Conservation (phyloP, 1,140 invertebrate species). For the Drosophila parabipectinata region DNA sequence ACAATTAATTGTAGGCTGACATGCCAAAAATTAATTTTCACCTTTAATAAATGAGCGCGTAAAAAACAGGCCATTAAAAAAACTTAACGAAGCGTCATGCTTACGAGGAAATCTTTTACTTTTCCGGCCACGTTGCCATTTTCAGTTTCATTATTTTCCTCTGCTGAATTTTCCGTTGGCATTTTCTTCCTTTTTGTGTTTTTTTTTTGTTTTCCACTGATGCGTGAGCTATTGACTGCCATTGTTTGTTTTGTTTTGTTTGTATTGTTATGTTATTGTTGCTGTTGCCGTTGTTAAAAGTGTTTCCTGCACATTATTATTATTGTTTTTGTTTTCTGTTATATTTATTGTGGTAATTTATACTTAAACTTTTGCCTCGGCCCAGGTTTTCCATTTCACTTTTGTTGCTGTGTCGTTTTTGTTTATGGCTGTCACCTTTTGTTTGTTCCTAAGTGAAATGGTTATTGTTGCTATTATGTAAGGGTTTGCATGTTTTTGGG, state of each 20-base stretch:
- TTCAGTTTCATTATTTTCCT: constrained; percentile 47
- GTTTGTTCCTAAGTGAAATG: constrained; percentile 31
- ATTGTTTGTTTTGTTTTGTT: constrained; percentile 45
- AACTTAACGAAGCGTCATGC: constrained; percentile 69
- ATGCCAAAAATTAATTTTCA: constrained; percentile 79
- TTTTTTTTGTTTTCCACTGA: constrained; percentile 33
- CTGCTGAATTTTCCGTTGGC: constrained; percentile 53
- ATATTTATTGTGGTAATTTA: constrained; percentile 79
- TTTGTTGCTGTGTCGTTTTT: constrained; percentile 30
- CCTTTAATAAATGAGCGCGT: constrained; percentile 21
- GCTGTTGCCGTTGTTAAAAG: constrained; percentile 46
- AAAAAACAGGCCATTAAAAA: constrained; percentile 26
- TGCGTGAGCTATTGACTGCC: constrained; percentile 65
- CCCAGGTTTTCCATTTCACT: constrained; percentile 22
- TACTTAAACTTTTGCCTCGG: constrained; percentile 60
- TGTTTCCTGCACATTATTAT: constrained; percentile 32
- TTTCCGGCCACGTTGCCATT: constrained; percentile 32
- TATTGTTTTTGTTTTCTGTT: constrained; percentile 39
- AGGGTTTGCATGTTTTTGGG: constrained; percentile 10
- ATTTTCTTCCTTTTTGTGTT: constrained; percentile 30
- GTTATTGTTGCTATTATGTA: constrained; percentile 46
- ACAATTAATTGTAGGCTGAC: constrained; percentile 66
- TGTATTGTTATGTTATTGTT: constrained; percentile 33
- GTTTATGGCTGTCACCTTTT: constrained; percentile 47
- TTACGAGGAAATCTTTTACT: constrained; percentile 53